Conservation (phyloP, 2,888 invertebrate species). For the Pyralis farinalis region DNA sequence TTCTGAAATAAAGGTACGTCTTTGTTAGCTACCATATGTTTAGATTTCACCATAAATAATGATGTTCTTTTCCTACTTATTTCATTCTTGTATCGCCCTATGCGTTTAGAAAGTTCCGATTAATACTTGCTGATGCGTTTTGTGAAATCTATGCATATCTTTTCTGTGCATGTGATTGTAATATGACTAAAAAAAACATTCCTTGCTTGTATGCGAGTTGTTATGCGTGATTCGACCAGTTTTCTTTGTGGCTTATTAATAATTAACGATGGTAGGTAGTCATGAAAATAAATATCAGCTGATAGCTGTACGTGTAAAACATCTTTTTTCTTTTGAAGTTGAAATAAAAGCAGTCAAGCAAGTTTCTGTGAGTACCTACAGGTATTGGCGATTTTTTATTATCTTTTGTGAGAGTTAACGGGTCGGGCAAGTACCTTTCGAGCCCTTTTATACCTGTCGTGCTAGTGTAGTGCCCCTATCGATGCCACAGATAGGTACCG, state of each 20-base stretch:
- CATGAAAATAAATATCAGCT: conserved; percentile 1
- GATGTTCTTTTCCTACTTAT: background rate
- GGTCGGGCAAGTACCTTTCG: conserved; percentile 2
- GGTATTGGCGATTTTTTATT: background rate
- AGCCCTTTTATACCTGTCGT: background rate
- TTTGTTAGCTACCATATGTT: conserved; percentile 54
- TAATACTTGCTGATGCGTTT: too few species aligned
- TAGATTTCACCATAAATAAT: conserved; percentile 30
- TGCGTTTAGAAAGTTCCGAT: too few species aligned
- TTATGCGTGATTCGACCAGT: too few species aligned
- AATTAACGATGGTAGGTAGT: too few species aligned
- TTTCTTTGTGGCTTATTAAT: too few species aligned
- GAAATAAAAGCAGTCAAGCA: background rate
- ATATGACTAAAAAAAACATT: too few species aligned
- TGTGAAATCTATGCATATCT: too few species aligned
- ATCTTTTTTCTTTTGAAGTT: background rate
- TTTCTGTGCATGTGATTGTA: too few species aligned
- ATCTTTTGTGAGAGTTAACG: conserved; percentile 4
- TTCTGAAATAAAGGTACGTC: conserved; percentile 57
- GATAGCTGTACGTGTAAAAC: background rate
- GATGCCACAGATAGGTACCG: conserved; percentile 1
- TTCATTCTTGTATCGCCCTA: background rate
- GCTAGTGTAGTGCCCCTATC: conserved; percentile 4
- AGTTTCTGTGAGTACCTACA: background rate
- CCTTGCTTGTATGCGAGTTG: too few species aligned